Conservation (phyloP, 2,888 invertebrate species). For the Aphrophora alni region DNA sequence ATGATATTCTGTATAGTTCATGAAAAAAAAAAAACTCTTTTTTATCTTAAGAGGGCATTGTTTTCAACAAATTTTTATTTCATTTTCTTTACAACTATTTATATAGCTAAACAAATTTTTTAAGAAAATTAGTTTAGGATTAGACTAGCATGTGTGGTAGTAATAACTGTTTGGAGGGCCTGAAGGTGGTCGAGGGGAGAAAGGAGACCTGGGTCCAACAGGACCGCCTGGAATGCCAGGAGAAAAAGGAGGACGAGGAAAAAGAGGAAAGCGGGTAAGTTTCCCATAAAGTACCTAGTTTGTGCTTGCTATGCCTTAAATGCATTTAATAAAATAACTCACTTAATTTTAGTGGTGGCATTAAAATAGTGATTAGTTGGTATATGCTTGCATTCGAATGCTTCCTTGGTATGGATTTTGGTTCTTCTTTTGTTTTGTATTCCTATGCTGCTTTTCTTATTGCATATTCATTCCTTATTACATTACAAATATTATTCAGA, state of each 20-base stretch:
- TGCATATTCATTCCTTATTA: no score
- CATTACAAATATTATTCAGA: no score
- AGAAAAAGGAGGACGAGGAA: slow-evolving; percentile 89
- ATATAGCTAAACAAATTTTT: no score
- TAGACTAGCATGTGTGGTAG: slow-evolving; percentile 35
- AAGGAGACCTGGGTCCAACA: slow-evolving; percentile 78
- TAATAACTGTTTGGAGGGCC: slow-evolving; percentile 49
- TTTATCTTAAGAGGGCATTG: no score
- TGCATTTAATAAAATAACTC: neutral
- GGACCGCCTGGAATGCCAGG: slow-evolving; percentile 81
- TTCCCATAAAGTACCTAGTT: neutral
- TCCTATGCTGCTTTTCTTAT: neutral
- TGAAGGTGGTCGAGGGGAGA: slow-evolving; percentile 70
- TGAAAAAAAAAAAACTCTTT: no score
- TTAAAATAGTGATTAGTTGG: neutral
- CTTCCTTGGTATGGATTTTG: neutral
- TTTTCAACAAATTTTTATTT: no score
- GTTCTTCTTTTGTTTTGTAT: neutral
- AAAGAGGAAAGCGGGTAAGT: slow-evolving; percentile 93
- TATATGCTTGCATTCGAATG: neutral
- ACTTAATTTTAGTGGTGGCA: neutral
- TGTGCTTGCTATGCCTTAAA: neutral
- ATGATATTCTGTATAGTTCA: no score
- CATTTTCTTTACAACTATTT: no score
- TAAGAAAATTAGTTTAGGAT: neutral